Evolutionary conservation across 2,113 vertebrate genomes (phyloP), one percentile per base, ranked within the genome.

Genomic region (Silurus glanis): DNA sequence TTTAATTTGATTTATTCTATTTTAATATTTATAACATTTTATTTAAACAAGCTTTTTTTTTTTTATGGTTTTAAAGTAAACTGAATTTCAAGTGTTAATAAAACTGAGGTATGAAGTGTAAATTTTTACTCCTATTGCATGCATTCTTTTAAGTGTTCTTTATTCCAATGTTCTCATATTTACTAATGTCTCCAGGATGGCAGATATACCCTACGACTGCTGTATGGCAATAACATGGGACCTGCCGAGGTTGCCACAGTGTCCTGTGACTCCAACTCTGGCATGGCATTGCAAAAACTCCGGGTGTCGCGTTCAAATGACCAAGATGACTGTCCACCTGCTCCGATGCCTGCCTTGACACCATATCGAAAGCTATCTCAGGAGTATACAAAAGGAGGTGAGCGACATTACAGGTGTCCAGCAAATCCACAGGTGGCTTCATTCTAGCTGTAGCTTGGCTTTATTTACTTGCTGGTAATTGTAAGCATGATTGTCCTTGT

Each of bases 171-270:
- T 83, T 17, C 2, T 23, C 10, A 47, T 12, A 1, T 19, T 56
- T 56, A 0, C 16, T 47, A 69, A 21, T 85, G 59, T 86, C 64
- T 87, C 0, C 88, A 95, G 93, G 59, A 9, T 0, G 67, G 86
- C 9, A 0, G 2, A n/a, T 92, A 92, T 84, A 87, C 53, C 25
- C 45, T 95, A 66, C 87, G 86, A 83, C 13, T 95, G 69, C 45
- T 91, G 51, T 92, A 91, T 51, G 5, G 28, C 0, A 80, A 89
- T 23, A 9, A 83, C 19, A 53, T 71, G 1, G 87, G 85, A 47
- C 55, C 80, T 28, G 53, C 83, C 23, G 69, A 84, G 28, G 74
- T 90, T 5, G 75, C 87, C 1, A 84, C 69, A 0, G 72, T 87
- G 9, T 89, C 90, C 56, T 95, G 94, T 89, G 17, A 82, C 3